A percentile compares a stretch with the other conserved stretches of the same genome.
phyloP scores from a whole-genome alignment of 1,140 invertebrate species.

The Brachionus rotundiformis region DNA sequence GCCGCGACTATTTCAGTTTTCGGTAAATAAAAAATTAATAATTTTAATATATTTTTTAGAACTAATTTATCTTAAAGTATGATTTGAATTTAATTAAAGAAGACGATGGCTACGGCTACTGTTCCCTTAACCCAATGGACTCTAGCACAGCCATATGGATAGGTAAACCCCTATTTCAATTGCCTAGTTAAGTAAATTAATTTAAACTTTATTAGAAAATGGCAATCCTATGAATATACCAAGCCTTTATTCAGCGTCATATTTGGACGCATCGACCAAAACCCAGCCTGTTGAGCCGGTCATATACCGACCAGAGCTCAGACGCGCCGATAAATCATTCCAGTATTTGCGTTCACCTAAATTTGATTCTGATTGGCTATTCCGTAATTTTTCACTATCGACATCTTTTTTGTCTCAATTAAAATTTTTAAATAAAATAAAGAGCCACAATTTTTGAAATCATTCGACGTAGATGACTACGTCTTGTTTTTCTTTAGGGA shows the following conservation, averaged over 20 bases:
- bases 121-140: conserved; percentile 33
- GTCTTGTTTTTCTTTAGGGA: conserved; percentile 88
- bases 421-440: conserved; percentile 53
- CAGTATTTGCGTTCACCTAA: conserved; percentile 40
- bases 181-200: neutral
- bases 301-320: conserved; percentile 43
- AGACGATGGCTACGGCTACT: conserved; percentile 52
- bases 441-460: conserved; percentile 84
- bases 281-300: conserved; percentile 47
- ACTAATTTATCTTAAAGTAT: neutral
- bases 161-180: neutral
- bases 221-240: conserved; percentile 37
- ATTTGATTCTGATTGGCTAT: conserved; percentile 48
- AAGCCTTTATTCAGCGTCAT: conserved; percentile 34
- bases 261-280: conserved; percentile 45
- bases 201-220: neutral
- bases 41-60: neutral
- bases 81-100: conserved; percentile 48
- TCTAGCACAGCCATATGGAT: conserved; percentile 49
- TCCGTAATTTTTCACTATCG: conserved; percentile 31
- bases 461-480: conserved; percentile 81
- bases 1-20: conserved; percentile 21
- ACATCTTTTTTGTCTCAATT: neutral
- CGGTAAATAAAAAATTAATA: neutral
- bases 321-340: conserved; percentile 14